Evolutionary conservation across 37 sponge, comb jelly and placozoan species (phyloP), one percentile per base, ranked within the genome.

Genomic region (Lycopodina hypogea): DNA sequence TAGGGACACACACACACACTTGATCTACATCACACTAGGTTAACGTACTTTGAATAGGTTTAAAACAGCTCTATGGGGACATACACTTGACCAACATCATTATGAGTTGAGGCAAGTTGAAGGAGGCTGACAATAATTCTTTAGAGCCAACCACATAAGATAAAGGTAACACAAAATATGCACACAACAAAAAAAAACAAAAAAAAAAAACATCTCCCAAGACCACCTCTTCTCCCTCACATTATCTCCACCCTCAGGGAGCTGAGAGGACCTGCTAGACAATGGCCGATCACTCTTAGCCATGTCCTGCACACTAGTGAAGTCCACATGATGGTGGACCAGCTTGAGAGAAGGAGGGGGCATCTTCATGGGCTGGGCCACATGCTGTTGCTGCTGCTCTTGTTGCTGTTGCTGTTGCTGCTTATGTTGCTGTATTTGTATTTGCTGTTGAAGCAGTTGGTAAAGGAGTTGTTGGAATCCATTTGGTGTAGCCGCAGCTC

Each of bases 281-380:
- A 53, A 52, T 14, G 50, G 51, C 55, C 68, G 41, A 19, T 65
- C 67, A 67, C 68, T 66, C 71, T 70, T 69, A 2, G 80, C 45
- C 41, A 80, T 56, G 30, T 80, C 80, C 18, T 34, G 53, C 0
- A 80, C 56, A 41, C 69, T 57, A 11, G 24, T 33, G 60, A 80
- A 80, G 58, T 70, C 69, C 30, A 69, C 71, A 23, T 35, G 37
- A 12, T 55, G 69, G 2, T 40, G 68, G 42, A 62, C 1, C 50
- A 50, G 9, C 22, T 12, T 11, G 7, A 32, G 41, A 40, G 55
- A 3, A 22, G 50, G 53, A 45, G 72, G 15, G n/a, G 72, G 19
- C 1, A 19, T 3, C 72, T 30, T 41, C 29, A 42, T 48, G n/a
- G 9, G 4, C 48, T 4, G 28, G 15, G 3, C 15, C 6, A 17